A percentile compares a stretch with the other conserved stretches of the same genome.
Conservation (phyloP, 92 coral and sea anemone species). For the Parazoanthus darwini region DNA sequence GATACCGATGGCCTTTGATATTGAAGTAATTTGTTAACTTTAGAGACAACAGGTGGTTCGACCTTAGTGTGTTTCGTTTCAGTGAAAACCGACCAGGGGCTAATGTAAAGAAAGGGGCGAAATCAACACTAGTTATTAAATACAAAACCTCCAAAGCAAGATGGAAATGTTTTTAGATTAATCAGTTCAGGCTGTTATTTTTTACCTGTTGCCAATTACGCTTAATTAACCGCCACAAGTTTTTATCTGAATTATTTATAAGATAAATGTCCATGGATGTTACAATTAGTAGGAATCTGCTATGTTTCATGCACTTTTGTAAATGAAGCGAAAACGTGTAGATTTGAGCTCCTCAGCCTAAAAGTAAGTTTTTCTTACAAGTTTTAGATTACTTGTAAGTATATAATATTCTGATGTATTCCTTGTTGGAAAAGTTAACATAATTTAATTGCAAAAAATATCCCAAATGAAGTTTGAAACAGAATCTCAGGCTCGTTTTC, state of each 20-base stretch:
- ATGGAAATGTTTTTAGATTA: neutral
- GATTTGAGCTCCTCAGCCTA: neutral
- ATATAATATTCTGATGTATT: too few relatives aligned
- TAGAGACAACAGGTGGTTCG: neutral
- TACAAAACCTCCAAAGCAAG: too few relatives aligned
- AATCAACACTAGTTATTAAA: neutral
- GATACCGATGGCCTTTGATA: neutral
- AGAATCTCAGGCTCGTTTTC: too few relatives aligned
- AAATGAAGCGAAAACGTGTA: neutral
- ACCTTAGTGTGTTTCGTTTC: neutral
- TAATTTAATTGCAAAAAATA: too few relatives aligned
- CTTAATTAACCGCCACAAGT: neutral
- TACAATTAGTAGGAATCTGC: neutral
- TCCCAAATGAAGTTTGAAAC: too few relatives aligned
- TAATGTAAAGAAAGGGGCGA: neutral
- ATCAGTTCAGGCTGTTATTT: too few relatives aligned
- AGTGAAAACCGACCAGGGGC: neutral
- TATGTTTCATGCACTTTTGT: neutral
- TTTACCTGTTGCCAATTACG: neutral
- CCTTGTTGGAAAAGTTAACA: too few relatives aligned
- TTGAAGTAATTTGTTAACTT: neutral
- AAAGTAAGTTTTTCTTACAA: too few relatives aligned
- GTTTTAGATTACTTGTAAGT: too few relatives aligned
- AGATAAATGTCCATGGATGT: neutral
- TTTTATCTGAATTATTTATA: too few relatives aligned